phyloP scores from a whole-genome alignment of 2,113 vertebrate species.

The Petroica traversi region DNA sequence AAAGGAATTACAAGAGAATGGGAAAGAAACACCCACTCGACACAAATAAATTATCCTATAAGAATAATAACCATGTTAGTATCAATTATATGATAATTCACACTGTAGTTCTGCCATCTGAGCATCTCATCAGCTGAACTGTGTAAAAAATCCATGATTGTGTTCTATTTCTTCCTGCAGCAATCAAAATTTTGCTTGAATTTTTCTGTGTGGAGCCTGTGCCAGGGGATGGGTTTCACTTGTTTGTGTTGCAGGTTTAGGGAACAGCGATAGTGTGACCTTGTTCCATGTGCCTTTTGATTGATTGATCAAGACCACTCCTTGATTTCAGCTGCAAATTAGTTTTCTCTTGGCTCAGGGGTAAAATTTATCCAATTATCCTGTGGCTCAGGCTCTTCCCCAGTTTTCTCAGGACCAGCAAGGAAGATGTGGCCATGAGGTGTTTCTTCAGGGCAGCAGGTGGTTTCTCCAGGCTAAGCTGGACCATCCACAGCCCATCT shows the following conservation, averaged over 20 bases:
- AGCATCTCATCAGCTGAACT: fast-evolving
- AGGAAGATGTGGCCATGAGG: neutral
- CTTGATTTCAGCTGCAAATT: neutral
- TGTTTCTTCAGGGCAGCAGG: neutral
- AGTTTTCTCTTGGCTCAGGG: neutral
- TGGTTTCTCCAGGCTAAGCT: neutral
- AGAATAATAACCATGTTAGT: neutral
- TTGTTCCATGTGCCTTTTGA: neutral
- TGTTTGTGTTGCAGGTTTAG: neutral
- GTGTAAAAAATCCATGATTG: neutral
- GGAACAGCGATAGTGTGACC: fast-evolving
- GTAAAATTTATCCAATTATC: neutral
- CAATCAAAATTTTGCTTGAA: neutral
- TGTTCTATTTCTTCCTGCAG: neutral
- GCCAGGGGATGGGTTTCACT: neutral
- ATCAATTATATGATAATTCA: neutral
- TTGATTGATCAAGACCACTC: neutral
- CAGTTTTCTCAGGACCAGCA: neutral
- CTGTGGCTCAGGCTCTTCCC: neutral
- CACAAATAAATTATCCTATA: neutral
- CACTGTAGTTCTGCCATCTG: neutral
- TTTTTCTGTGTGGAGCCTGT: neutral
- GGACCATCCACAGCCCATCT: neutral
- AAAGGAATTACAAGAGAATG: constrained; percentile 34
- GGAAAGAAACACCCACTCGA: neutral